Percentiles rank a stretch among this genome's conserved stretches.
These are phyloP conservation scores for Archips xylosteana DNA, from an alignment of 2,888 invertebrate genomes.

Conservation along the genomic window DNA sequence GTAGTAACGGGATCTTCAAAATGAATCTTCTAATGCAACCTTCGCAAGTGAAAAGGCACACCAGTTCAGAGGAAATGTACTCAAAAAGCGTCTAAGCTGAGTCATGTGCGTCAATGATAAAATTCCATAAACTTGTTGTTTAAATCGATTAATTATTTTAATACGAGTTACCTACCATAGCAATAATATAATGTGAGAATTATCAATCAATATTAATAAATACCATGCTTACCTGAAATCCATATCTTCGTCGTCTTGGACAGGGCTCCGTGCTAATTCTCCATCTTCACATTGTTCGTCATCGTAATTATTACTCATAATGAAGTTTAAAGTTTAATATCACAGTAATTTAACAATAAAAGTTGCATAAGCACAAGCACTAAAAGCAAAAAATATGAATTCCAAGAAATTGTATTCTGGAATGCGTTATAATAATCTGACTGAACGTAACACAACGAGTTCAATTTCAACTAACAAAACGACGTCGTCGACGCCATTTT, in stretches of 20 bases:
- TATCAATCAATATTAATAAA: background rate
- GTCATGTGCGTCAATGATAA: slow-evolving; percentile 13
- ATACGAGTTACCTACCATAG: background rate
- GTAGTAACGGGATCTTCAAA: background rate
- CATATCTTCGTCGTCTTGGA: slow-evolving; percentile 86
- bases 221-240: slow-evolving; percentile 73
- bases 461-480: slow-evolving; percentile 8
- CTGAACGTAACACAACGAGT: slow-evolving; percentile 29
- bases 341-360: slow-evolving; percentile 40
- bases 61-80: background rate
- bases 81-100: slow-evolving; percentile 3
- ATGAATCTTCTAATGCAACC: background rate
- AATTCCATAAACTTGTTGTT: background rate
- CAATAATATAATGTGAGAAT: background rate
- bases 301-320: slow-evolving; percentile 84
- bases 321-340: slow-evolving; percentile 50
- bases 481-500: slow-evolving; percentile 37
- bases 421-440: slow-evolving; percentile 13
- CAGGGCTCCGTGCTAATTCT: slow-evolving; percentile 92
- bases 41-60: background rate
- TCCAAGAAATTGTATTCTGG: slow-evolving; percentile 3
- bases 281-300: slow-evolving; percentile 95
- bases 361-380: slow-evolving; percentile 35
- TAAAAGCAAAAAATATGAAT: slow-evolving; percentile 1
- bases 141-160: background rate